These are phyloP conservation scores for Lymantria dispar DNA, from an alignment of 2,888 invertebrate genomes.

Conservation along the genomic window DNA sequence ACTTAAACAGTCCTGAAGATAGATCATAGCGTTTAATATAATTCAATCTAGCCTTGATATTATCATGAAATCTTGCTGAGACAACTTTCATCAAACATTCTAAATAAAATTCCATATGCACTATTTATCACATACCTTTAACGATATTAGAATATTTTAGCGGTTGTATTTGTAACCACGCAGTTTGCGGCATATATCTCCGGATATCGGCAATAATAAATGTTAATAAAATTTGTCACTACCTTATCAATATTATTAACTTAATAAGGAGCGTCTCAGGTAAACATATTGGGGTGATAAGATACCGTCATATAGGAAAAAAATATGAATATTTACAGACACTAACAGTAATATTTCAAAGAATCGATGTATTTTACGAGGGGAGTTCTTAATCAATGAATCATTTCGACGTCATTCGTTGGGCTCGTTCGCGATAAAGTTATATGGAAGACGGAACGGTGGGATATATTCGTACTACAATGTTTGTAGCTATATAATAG, in stretches of 20 bases:
- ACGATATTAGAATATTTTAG: no score
- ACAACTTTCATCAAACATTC: no score
- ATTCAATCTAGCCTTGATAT: no score
- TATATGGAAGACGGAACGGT: neutral
- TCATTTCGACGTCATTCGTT: conserved; percentile 16
- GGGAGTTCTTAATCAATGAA: conserved; percentile 14
- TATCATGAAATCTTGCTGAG: no score
- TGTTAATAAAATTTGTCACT: neutral
- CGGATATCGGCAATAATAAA: neutral
- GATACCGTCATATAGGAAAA: conserved; percentile 8
- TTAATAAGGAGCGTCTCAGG: conserved; percentile 8
- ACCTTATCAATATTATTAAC: neutral
- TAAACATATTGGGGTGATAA: conserved; percentile 16
- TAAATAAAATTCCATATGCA: no score
- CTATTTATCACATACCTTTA: no score
- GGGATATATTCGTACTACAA: neutral
- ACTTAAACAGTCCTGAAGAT: no score
- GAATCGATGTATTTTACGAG: conserved; percentile 7
- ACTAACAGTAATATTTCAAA: neutral
- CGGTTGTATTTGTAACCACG: no score
- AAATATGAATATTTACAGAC: neutral
- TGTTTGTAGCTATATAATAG: conserved; percentile 22
- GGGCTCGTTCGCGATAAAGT: conserved; percentile 17
- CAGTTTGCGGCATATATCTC: no score
- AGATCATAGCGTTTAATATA: no score